Base-by-base conservation (phyloP, 2,113 vertebrate genomes). In the Urocynchramus pylzowi region DNA sequence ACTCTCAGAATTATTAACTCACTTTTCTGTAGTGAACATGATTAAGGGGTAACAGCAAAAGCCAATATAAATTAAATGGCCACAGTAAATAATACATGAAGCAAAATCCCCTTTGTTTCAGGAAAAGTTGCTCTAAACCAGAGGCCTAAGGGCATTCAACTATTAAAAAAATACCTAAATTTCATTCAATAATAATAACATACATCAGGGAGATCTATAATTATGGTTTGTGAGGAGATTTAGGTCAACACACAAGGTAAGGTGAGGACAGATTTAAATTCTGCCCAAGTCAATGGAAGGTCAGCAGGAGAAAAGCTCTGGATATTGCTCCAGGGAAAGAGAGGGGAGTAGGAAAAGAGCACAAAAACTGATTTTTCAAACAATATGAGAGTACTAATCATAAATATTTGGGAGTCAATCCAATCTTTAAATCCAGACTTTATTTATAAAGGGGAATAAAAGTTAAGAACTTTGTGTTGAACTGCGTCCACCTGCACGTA, bases 61-160 rank as follows among this genome's bases (percentile, higher is more conserved):
- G 71, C 17, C 85, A 91, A 84, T 95, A 90, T 88, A 94, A 94
- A 91, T 88, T 94, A 94, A 95, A 88, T 64, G 45, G 84, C 45
- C 24, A 6, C 84, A 79, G 67, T 87, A 87, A 96, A 89, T 95
- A 95, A 96, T 83, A 39, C 2, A 93, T 93, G 94, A 96, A 90
- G 81, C 33, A 92, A 92, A 89, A 84, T 82, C 80, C 87, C 80
- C 35, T 85, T 91, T 83, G 70, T 83, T 88, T 90, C 85, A 73
- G 70, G 75, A 77, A 65, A 94, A 93, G 84, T 85, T 94, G 64
- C 33, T 93, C 47, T 57, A 37, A 83, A 50, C 9, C 74, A 83
- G 63, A 85, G 24, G 78, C 82, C 70, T 85, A 20, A 85, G 88
- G 92, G 82, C 61, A 76, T 50, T 31, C 33, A 67, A 16, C 57